A percentile compares a stretch with the other conserved stretches of the same genome.
Evolutionary conservation across 1,140 invertebrate species (phyloP).

Genomic region (Metaphire vulgaris): DNA sequence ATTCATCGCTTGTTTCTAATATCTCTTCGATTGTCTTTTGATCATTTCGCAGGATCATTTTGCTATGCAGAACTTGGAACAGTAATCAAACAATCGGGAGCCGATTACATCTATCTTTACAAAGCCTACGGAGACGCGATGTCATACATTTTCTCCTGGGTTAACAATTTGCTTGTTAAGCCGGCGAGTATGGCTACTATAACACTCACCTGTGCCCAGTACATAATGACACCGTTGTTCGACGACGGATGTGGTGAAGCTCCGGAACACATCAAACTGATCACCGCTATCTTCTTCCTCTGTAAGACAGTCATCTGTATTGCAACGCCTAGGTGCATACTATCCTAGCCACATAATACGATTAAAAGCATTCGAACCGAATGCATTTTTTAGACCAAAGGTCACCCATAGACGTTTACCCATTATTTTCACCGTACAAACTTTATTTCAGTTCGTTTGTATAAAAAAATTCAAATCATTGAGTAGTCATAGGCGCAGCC

Average conservation of each 20-base stretch:
- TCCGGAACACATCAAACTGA: not conserved
- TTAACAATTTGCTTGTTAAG: slow-evolving; percentile 35
- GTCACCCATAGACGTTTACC: too few species aligned
- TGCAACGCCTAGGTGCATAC: too few species aligned
- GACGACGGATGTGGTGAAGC: slow-evolving; percentile 22
- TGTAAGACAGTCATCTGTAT: too few species aligned
- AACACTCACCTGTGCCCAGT: slow-evolving; percentile 17
- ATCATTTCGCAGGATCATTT: slow-evolving; percentile 61
- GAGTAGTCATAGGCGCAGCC: too few species aligned
- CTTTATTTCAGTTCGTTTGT: too few species aligned
- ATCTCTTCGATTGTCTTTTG: not conserved
- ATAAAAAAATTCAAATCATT: too few species aligned
- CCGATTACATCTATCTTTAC: slow-evolving; percentile 45
- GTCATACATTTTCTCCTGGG: slow-evolving; percentile 93
- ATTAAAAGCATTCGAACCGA: too few species aligned
- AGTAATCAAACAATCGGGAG: slow-evolving; percentile 57
- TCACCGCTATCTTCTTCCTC: not conserved
- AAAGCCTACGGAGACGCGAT: slow-evolving; percentile 49
- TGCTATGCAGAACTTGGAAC: slow-evolving; percentile 75
- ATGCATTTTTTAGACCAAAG: too few species aligned
- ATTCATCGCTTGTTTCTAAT: not conserved
- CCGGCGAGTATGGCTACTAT: slow-evolving; percentile 11
- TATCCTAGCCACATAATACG: too few species aligned
- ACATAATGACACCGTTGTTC: slow-evolving; percentile 14
- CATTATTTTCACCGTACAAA: too few species aligned